Evolutionary conservation across 1,140 invertebrate genomes (phyloP).

Genomic region (Tigriopus japonicus): DNA sequence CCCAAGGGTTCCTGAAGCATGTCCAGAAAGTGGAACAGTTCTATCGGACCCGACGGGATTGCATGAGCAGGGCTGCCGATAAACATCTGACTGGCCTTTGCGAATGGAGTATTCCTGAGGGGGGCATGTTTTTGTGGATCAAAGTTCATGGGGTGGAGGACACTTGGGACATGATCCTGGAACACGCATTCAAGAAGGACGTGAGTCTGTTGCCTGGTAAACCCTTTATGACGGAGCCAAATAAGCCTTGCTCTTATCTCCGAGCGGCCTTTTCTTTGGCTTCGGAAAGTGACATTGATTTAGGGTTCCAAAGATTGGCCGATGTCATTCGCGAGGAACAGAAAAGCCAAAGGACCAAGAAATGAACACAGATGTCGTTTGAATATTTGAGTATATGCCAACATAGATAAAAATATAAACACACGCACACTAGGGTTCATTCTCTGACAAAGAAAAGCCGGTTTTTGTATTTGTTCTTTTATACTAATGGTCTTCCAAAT

Average conservation of each 20-base stretch:
- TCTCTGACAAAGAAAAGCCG: no score
- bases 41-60: slow-evolving; percentile 42
- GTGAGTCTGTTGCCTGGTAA: slow-evolving; percentile 48
- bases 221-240: slow-evolving; percentile 39
- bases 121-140: slow-evolving; percentile 60
- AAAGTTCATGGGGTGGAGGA: slow-evolving; percentile 42
- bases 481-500: slow-evolving; percentile 15
- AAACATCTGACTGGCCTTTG: slow-evolving; percentile 41
- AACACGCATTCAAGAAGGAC: slow-evolving; percentile 33
- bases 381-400: no score
- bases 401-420: no score
- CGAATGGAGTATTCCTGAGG: slow-evolving; percentile 41
- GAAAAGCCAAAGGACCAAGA: not conserved
- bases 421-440: no score
- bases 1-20: slow-evolving; percentile 38
- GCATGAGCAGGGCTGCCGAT: slow-evolving; percentile 37
- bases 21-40: slow-evolving; percentile 37
- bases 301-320: slow-evolving; percentile 22
- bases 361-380: no score
- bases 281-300: slow-evolving; percentile 39
- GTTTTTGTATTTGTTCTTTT: no score
- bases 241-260: slow-evolving; percentile 38
- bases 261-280: slow-evolving; percentile 45
- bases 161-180: slow-evolving; percentile 48
- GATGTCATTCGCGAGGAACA: slow-evolving; percentile 5